Evolutionary conservation across 2,797 vertebrate species (phyloP).

Genomic region (Pelodytes ibericus): DNA sequence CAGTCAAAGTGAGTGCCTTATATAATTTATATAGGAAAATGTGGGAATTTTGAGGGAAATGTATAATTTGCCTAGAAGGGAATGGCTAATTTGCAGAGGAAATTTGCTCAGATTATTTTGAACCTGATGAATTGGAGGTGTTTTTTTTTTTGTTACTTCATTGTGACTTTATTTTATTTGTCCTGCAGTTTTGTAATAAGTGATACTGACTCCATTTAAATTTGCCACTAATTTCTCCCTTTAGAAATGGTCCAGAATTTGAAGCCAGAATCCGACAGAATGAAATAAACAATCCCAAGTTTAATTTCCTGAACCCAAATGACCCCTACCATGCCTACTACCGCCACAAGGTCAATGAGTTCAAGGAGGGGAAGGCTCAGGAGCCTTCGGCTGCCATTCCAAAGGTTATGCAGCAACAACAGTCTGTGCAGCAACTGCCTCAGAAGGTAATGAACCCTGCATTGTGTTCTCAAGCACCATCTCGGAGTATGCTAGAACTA

Average conservation of each 20-base stretch:
- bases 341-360: constrained; percentile 98
- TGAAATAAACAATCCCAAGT: constrained; percentile 98
- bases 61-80: too few relatives aligned
- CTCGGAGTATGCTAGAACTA: too few relatives aligned
- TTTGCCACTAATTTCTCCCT: constrained; percentile 15
- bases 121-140: too few relatives aligned
- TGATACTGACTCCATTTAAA: not conserved
- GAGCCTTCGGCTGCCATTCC: constrained; percentile 96
- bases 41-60: too few relatives aligned
- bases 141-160: too few relatives aligned
- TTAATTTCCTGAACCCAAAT: constrained; percentile 96
- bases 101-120: too few relatives aligned
- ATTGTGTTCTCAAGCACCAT: not conserved
- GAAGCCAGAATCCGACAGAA: constrained; percentile 98
- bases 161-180: too few relatives aligned
- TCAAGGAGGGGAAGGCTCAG: constrained; percentile 96
- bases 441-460: constrained; percentile 80
- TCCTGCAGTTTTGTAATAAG: too few relatives aligned
- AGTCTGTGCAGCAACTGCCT: constrained; percentile 81
- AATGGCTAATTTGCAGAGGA: too few relatives aligned
- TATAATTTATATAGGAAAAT: too few relatives aligned
- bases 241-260: constrained; percentile 96
- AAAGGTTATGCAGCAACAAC: constrained; percentile 97
- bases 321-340: constrained; percentile 99
- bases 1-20: too few relatives aligned